Base-by-base conservation (phyloP, 2,888 invertebrate species). In the Lepidocyrtoides sp. region DNA sequence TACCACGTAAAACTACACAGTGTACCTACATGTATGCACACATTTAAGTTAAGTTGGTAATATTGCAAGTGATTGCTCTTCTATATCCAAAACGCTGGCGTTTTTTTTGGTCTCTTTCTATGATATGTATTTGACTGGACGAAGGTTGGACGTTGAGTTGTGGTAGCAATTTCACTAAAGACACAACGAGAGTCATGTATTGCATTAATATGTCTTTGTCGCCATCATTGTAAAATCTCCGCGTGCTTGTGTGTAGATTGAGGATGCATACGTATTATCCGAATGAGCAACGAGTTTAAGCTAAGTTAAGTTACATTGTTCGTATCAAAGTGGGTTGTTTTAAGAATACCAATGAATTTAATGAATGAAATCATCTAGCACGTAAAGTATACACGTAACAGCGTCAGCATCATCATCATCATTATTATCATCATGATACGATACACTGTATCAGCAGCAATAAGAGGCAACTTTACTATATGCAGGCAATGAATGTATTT, bases 331-430 rank as follows among this genome's bases (percentile, higher is more conserved):
- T 60, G 44, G 86, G 48, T 44, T 81, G 66, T 88, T 66, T 88
- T 26, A 23, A 66, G 88, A 88, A 88, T 88, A 81, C 66, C 36
- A 88, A 88, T 88, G 81, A 77, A 79, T 77, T 77, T 77, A 77
- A 51, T 86, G 86, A 77, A 77, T 86, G 86, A 77, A 86, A 86
- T 82, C 82, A 82, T 60, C 60, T 23, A 44, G 44, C 72, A 41
- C 44, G 41, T 75, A 75, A 75, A 75, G 26, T 75, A 23, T 41
- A 41, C 26, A 41, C 69, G 36, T 69, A 36, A 66, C 63, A 66
- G 12, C 12, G 36, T 69, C n/a, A 36, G n/a, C 41, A 36, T 69
- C 69, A n/a, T n/a, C n/a, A n/a, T n/a, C n/a, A n/a, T n/a, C n/a
- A n/a, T n/a, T n/a, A n/a, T n/a, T 36, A 36, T 69, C 17, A 60